Evolutionary conservation across 2,888 invertebrate species (phyloP).

Genomic region (Coelogynopora nodosa): DNA sequence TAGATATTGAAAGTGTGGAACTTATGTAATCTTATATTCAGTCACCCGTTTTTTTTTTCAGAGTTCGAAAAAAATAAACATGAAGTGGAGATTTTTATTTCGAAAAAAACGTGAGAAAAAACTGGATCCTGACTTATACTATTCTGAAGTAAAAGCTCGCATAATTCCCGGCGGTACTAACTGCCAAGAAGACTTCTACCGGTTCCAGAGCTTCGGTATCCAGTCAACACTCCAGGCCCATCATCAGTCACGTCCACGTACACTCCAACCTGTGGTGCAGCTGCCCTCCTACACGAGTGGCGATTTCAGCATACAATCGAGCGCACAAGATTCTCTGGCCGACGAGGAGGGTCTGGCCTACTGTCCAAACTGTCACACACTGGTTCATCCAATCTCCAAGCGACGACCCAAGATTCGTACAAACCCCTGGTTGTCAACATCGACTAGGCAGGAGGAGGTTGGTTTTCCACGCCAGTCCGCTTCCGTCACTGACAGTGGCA

Average conservation of each 20-base stretch:
- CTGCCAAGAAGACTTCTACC: not conserved
- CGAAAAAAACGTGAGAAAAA: constrained; percentile 3
- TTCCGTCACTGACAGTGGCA: not conserved
- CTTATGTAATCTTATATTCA: no score
- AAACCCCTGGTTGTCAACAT: not conserved
- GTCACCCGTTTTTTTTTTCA: not conserved
- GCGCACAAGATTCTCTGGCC: not conserved
- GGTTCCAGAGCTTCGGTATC: not conserved
- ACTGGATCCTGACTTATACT: not conserved
- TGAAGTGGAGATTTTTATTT: not conserved
- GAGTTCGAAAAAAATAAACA: not conserved
- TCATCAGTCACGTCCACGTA: not conserved
- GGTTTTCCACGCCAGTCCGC: not conserved
- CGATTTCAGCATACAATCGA: not conserved
- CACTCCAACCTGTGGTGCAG: not conserved
- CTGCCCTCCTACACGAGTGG: constrained; percentile 12
- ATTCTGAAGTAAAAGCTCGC: not conserved
- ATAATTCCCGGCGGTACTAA: not conserved
- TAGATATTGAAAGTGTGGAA: no score
- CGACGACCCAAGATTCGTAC: constrained; percentile 18
- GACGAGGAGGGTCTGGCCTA: not conserved
- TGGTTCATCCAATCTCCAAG: constrained; percentile 7
- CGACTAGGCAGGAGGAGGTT: not conserved
- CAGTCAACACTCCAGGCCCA: not conserved
- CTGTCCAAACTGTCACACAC: constrained; percentile 34